Evolutionary conservation across 2,888 invertebrate species (phyloP).

Genomic region (Flabesymbios commensalis): DNA sequence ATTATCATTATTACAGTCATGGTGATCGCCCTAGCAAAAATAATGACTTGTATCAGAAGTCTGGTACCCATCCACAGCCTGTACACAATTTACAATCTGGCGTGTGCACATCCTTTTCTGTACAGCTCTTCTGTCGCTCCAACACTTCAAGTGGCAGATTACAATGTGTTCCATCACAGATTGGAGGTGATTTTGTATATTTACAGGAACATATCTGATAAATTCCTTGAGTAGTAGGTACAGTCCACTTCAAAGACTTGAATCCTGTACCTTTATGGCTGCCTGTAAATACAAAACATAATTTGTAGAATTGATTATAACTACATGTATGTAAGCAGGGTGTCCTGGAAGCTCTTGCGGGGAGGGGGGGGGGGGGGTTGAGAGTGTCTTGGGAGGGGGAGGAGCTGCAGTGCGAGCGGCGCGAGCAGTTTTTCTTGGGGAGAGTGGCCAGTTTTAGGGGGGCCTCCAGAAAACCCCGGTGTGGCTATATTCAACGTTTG

Average conservation of each 20-base stretch:
- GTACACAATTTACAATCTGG: slow-evolving; percentile 42
- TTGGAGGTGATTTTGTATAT: slow-evolving; percentile 49
- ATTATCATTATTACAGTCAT: too few species aligned
- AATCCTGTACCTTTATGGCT: slow-evolving; percentile 50
- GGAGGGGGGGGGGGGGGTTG: too few species aligned
- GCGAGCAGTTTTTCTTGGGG: too few species aligned
- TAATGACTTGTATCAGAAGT: slow-evolving; percentile 44
- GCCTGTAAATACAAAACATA: slow-evolving; percentile 36
- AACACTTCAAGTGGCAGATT: slow-evolving; percentile 43
- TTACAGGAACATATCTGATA: slow-evolving; percentile 50
- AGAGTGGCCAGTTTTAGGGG: too few species aligned
- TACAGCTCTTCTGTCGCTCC: slow-evolving; percentile 38
- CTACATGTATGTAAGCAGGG: too few species aligned
- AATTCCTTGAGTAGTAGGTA: slow-evolving; percentile 41
- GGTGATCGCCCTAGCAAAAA: too few species aligned
- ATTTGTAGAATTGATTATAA: too few species aligned
- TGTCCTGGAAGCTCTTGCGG: too few species aligned
- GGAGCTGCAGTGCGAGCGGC: too few species aligned
- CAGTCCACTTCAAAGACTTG: slow-evolving; percentile 47
- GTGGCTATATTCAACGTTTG: too few species aligned
- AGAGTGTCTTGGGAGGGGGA: too few species aligned
- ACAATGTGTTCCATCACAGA: slow-evolving; percentile 50
- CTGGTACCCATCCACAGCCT: slow-evolving; percentile 52
- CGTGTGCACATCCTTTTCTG: slow-evolving; percentile 27
- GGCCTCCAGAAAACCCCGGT: too few species aligned